Evolutionary conservation across 2,888 invertebrate genomes (phyloP).

Genomic region (Venusia cambrica): DNA sequence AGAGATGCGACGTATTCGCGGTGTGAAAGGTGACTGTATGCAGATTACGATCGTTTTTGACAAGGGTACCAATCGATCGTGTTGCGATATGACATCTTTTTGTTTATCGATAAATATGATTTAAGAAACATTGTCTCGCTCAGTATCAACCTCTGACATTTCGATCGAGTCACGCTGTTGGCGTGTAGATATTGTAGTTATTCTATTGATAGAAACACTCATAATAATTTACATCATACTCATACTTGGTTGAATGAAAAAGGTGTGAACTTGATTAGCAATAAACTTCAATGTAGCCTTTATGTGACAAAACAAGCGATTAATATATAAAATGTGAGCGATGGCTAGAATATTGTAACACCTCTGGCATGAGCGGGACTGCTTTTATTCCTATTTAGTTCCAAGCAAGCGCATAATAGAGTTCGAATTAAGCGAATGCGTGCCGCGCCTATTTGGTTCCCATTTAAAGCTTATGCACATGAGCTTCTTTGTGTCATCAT

Average conservation of each 20-base stretch:
- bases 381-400: conserved; percentile 38
- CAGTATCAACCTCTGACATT: conserved; percentile 42
- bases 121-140: conserved; percentile 23
- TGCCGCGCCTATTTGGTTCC: conserved; percentile 17
- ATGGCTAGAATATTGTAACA: conserved; percentile 61
- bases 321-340: conserved; percentile 68
- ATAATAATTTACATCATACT: conserved; percentile 30
- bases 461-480: conserved; percentile 6
- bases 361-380: conserved; percentile 33
- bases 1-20: conserved; percentile 51
- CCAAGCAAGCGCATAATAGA: conserved; percentile 27
- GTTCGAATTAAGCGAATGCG: conserved; percentile 16
- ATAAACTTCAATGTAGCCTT: conserved; percentile 33
- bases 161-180: conserved; percentile 47
- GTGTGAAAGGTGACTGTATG: conserved; percentile 75
- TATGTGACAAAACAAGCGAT: conserved; percentile 33
- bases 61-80: conserved; percentile 57
- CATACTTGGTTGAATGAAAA: conserved; percentile 42
- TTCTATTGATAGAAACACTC: conserved; percentile 33
- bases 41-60: conserved; percentile 66
- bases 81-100: conserved; percentile 44
- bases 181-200: conserved; percentile 27
- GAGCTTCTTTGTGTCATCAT: not conserved
- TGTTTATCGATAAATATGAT: conserved; percentile 37
- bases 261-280: conserved; percentile 44